These are phyloP conservation scores for Melanotus villosus DNA, from an alignment of 2,888 invertebrate species.

Conservation along the genomic window DNA sequence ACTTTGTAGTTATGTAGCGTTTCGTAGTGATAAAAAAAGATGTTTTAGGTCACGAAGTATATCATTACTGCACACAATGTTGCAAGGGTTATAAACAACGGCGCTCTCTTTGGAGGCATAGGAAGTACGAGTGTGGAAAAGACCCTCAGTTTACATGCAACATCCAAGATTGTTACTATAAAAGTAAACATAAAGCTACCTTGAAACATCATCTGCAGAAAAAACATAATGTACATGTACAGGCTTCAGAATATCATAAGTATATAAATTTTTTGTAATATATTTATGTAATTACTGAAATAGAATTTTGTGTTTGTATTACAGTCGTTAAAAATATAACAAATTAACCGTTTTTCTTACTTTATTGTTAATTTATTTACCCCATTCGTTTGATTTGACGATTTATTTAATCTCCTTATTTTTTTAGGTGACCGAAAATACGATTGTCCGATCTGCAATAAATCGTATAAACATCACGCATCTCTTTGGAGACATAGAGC, in stretches of 20 bases:
- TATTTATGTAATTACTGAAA: too few relatives aligned
- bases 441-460: slow-evolving; percentile 75
- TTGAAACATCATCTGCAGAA: slow-evolving; percentile 43
- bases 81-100: neutral
- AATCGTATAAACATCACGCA: slow-evolving; percentile 84
- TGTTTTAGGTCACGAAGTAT: slow-evolving; percentile 6
- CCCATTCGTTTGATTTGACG: too few relatives aligned
- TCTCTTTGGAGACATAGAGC: slow-evolving; percentile 82
- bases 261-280: too few relatives aligned
- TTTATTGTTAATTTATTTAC: too few relatives aligned
- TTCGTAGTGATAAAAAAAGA: too few relatives aligned
- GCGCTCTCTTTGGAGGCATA: neutral
- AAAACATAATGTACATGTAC: slow-evolving; percentile 38
- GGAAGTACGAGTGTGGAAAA: slow-evolving; percentile 27
- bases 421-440: too few relatives aligned
- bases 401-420: too few relatives aligned
- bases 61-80: neutral
- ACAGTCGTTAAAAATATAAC: too few relatives aligned
- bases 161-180: slow-evolving; percentile 28
- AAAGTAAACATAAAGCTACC: slow-evolving; percentile 36
- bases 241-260: neutral
- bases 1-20: neutral
- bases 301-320: too few relatives aligned
- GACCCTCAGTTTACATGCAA: neutral
- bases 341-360: too few relatives aligned